These are phyloP conservation scores for Lycocorax pyrrhopterus DNA, from an alignment of 2,113 vertebrate genomes.

Conservation along the genomic window DNA sequence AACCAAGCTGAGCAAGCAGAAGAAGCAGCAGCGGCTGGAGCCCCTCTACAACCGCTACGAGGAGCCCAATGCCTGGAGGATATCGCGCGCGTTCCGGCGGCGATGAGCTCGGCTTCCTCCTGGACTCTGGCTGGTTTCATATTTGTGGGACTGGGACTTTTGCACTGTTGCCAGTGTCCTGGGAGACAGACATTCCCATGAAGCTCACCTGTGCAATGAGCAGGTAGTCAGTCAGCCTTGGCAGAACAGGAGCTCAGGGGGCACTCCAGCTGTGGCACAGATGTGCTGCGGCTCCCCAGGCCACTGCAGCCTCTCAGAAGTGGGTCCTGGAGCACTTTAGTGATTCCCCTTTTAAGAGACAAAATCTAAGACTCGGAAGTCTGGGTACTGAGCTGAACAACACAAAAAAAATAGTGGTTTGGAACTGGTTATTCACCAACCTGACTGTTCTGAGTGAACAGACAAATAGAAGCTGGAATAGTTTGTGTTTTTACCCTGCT, in stretches of 20 bases:
- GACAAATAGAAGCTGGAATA: background rate
- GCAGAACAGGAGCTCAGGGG: background rate
- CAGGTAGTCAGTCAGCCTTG: background rate
- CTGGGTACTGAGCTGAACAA: background rate
- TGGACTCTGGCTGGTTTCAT: accelerated
- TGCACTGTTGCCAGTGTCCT: background rate
- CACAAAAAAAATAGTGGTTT: background rate
- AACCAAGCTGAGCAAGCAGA: constrained; percentile 97
- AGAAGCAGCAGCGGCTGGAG: constrained; percentile 94
- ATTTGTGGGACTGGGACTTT: accelerated
- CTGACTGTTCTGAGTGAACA: background rate
- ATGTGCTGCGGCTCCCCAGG: background rate
- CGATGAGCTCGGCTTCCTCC: constrained; percentile 57
- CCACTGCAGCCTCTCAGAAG: background rate
- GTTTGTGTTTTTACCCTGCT: background rate
- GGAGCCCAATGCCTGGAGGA: constrained; percentile 97
- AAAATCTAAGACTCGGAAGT: background rate
- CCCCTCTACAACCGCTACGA: constrained; percentile 97
- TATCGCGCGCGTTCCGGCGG: constrained; percentile 90
- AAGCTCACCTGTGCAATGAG: background rate
- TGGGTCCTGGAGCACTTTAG: background rate
- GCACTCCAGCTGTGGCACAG: background rate
- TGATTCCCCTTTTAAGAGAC: background rate
- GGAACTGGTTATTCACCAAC: background rate
- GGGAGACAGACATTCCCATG: accelerated